These are phyloP conservation scores for Lepus americanus DNA, from an alignment of 2,113 vertebrate genomes.

Conservation along the genomic window DNA sequence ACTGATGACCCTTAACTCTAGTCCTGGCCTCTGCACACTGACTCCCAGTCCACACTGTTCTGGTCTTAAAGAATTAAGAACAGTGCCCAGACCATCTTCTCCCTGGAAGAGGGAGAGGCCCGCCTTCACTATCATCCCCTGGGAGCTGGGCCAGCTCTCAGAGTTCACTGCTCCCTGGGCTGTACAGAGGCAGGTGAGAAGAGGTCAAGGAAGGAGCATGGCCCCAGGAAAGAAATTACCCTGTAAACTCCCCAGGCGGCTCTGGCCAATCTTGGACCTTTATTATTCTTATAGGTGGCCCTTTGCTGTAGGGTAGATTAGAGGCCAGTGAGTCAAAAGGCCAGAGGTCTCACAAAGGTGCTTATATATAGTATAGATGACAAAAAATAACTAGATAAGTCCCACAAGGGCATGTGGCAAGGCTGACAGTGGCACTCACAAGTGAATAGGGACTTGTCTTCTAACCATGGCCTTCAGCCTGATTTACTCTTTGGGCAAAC, in stretches of 20 bases:
- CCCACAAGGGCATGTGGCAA: neutral
- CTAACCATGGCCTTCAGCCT: slow-evolving; percentile 45
- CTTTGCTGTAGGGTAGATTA: neutral
- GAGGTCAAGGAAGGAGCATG: neutral
- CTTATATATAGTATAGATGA: neutral
- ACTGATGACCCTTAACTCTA: neutral
- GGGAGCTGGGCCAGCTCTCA: neutral
- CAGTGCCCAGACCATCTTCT: neutral
- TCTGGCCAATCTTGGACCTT: neutral
- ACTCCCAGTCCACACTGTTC: neutral
- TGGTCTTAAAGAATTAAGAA: neutral
- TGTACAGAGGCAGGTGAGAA: neutral
- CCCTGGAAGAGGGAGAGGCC: neutral
- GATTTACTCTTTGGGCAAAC: neutral
- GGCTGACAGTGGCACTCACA: neutral
- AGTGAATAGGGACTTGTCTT: neutral
- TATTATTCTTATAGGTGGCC: neutral
- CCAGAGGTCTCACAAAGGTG: neutral
- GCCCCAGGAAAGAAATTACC: neutral
- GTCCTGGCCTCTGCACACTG: neutral
- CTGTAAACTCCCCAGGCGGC: neutral
- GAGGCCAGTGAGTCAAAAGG: neutral
- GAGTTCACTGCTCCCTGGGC: neutral
- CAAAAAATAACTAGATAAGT: neutral
- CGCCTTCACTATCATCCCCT: neutral